Evolutionary conservation across 2,888 invertebrate genomes (phyloP), one percentile per base, ranked within the genome.

Genomic region (Baccha elongata): DNA sequence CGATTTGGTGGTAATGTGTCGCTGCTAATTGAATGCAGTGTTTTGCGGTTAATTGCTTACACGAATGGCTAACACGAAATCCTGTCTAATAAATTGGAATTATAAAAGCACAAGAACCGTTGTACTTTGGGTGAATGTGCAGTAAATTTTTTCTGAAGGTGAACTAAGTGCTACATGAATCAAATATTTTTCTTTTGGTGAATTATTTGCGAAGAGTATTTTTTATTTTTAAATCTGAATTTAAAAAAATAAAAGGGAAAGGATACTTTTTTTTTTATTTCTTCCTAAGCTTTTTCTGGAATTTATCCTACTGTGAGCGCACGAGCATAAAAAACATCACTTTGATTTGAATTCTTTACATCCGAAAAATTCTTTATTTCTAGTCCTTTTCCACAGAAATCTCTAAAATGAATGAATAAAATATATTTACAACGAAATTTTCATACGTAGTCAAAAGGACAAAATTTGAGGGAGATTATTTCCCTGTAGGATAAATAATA

Each of bases 1-100:
- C 32, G 35, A 53, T n/a, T 23, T 46, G 29, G 40, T 58, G n/a
- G 5, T n/a, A 67, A 42, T 42, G 29, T 73, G 53, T 55, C 73
- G 42, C 32, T 73, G 48, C 46, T 79, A 79, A 73, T 79, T 79
- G 67, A 73, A 73, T 35, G 11, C 29, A 19, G 29, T 64, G 46
- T 55, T 62, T n/a, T 19, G 58, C 15, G 55, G 80, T 64, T 80
- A 80, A 80, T 74, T 80, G 73, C 78, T 53, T 53, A 72, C 67
- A 79, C 32, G 60, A 67, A 65, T 53, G 52, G 13, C 68, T 11
- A 58, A 80, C 73, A 68, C 53, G 62, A 68, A 53, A 50, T 55
- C 50, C n/a, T 26, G 42, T 58, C 55, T 50, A 42, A 55, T 69
- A 69, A 74, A 58, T 74, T 74, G n/a, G 69, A 74, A 80, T 74